Evolutionary conservation across 2,888 invertebrate species (phyloP).

Genomic region (Acronicta alni): DNA sequence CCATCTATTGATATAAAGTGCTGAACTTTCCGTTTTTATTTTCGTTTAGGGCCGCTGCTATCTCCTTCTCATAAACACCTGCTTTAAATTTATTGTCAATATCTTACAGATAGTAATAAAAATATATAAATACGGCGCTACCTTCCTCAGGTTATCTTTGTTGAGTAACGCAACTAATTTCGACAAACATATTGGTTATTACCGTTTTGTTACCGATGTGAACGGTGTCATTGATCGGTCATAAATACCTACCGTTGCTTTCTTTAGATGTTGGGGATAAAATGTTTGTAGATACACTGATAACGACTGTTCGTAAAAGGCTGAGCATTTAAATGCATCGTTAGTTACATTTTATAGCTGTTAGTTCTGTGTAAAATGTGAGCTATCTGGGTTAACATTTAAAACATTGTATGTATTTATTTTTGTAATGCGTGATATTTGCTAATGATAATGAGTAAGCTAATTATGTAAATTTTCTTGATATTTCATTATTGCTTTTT

Average conservation of each 20-base stretch:
- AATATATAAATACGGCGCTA: conserved; percentile 60
- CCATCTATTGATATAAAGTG: conserved; percentile 44
- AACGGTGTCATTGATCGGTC: conserved; percentile 42
- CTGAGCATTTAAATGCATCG: conserved; percentile 54
- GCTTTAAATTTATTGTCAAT: conserved; percentile 72
- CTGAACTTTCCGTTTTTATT: conserved; percentile 60
- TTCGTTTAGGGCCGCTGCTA: conserved; percentile 49
- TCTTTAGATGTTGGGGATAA: conserved; percentile 36
- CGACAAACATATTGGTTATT: conserved; percentile 52
- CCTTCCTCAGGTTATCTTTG: conserved; percentile 28
- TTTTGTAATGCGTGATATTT: conserved; percentile 9
- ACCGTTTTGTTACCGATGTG: conserved; percentile 50
- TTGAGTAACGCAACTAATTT: conserved; percentile 29
- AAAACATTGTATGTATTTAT: conserved; percentile 18
- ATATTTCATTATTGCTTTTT: not conserved
- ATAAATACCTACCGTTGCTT: conserved; percentile 42
- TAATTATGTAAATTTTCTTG: conserved; percentile 25
- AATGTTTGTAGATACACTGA: conserved; percentile 55
- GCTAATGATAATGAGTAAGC: conserved; percentile 2
- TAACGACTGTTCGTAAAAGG: conserved; percentile 56
- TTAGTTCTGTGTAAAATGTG: conserved; percentile 45
- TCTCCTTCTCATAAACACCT: conserved; percentile 66
- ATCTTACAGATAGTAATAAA: conserved; percentile 62
- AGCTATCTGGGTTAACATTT: conserved; percentile 29
- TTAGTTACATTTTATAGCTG: conserved; percentile 53